A percentile compares a stretch with the other conserved stretches of the same genome.
Conservation (phyloP, 2,888 invertebrate genomes). For the Drosophila planitibia region DNA sequence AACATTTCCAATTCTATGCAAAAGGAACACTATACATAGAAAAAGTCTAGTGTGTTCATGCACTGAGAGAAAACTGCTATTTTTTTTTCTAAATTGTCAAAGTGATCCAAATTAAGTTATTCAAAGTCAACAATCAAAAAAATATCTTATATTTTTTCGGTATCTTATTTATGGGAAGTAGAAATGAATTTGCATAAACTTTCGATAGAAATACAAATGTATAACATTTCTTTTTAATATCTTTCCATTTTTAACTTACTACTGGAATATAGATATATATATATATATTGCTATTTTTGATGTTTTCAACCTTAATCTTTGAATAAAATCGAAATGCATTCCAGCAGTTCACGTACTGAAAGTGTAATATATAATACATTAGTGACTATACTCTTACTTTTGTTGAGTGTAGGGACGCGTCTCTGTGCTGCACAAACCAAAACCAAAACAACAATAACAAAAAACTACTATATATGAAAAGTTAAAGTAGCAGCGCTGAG, state of each 20-base stretch:
- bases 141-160: background rate
- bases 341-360: background rate
- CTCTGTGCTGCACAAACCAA: conserved; percentile 23
- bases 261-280: background rate
- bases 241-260: background rate
- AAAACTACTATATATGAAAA: conserved; percentile 62
- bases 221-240: background rate
- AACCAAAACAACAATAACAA: conserved; percentile 15
- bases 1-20: background rate
- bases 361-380: background rate
- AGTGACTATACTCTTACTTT: background rate
- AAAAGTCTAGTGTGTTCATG: background rate
- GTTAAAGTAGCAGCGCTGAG: conserved; percentile 77
- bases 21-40: background rate
- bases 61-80: background rate
- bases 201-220: background rate
- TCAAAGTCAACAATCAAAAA: background rate
- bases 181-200: background rate
- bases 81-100: background rate
- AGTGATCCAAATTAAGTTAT: background rate
- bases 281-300: background rate
- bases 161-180: background rate
- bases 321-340: background rate
- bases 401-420: conserved; percentile 3
- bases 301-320: background rate